These are phyloP conservation scores for Pagetopsis macropterus DNA, from an alignment of 2,797 vertebrate genomes.

Conservation along the genomic window DNA sequence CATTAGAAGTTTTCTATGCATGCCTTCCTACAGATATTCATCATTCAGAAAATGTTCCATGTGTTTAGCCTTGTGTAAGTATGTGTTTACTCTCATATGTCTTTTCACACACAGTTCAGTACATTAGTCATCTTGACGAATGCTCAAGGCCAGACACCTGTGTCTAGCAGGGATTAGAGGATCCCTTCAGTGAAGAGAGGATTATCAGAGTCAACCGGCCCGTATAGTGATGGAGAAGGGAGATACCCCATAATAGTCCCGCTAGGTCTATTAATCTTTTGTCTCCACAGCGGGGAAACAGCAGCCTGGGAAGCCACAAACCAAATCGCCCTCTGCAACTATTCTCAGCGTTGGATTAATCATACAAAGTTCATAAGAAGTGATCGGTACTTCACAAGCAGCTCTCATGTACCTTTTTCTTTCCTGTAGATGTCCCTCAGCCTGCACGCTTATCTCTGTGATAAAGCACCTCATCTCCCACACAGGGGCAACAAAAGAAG, in stretches of 20 bases:
- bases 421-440: conserved; percentile 57
- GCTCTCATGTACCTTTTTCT: conserved; percentile 49
- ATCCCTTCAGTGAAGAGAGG: conserved; percentile 56
- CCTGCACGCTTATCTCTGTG: conserved; percentile 64
- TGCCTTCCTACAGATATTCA: conserved; percentile 34
- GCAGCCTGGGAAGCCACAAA: conserved; percentile 47
- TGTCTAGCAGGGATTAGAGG: conserved; percentile 60
- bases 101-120: conserved; percentile 28
- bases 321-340: conserved; percentile 56
- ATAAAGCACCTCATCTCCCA: conserved; percentile 61
- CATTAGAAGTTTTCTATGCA: conserved; percentile 18
- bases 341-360: conserved; percentile 67
- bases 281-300: conserved; percentile 48
- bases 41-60: conserved; percentile 18
- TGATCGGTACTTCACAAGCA: conserved; percentile 58
- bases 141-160: conserved; percentile 48
- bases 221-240: conserved; percentile 65
- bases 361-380: conserved; percentile 69
- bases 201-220: conserved; percentile 66
- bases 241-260: conserved; percentile 68
- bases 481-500: conserved; percentile 41
- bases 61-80: conserved; percentile 23
- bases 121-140: conserved; percentile 61
- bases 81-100: conserved; percentile 28
- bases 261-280: conserved; percentile 71